A percentile compares a stretch with the other conserved stretches of the same genome.
Conservation (phyloP, 2,888 invertebrate genomes). For the Phyllotreta striolata region DNA sequence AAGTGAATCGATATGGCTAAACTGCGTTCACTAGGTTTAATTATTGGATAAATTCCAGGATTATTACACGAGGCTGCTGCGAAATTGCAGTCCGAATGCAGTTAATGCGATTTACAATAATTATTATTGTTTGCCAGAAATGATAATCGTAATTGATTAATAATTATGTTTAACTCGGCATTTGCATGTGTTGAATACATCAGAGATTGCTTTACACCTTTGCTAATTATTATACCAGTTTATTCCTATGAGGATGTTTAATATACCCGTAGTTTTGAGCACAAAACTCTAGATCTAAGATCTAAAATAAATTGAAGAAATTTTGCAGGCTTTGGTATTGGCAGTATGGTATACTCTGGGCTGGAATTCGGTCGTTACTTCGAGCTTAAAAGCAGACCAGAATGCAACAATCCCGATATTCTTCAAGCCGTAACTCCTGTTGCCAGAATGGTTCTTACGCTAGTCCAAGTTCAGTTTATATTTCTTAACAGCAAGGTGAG, state of each 20-base stretch:
- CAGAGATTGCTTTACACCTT: neutral
- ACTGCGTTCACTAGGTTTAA: slow-evolving; percentile 70
- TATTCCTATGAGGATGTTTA: too few relatives aligned
- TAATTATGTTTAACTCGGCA: slow-evolving; percentile 25
- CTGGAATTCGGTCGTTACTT: slow-evolving; percentile 96
- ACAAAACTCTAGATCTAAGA: neutral
- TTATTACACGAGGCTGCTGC: slow-evolving; percentile 42
- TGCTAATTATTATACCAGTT: neutral
- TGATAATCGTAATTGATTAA: slow-evolving; percentile 35
- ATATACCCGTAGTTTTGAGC: too few relatives aligned
- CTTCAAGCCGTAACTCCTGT: slow-evolving; percentile 89
- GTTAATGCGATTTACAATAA: slow-evolving; percentile 41
- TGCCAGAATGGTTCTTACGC: slow-evolving; percentile 93
- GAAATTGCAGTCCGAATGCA: slow-evolving; percentile 38
- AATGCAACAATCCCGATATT: slow-evolving; percentile 81
- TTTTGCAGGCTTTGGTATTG: slow-evolving; percentile 89
- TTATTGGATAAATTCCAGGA: slow-evolving; percentile 65
- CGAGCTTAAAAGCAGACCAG: slow-evolving; percentile 87
- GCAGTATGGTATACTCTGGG: slow-evolving; percentile 97
- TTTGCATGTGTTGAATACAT: neutral
- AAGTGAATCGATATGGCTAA: slow-evolving; percentile 47
- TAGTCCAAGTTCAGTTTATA: slow-evolving; percentile 98
- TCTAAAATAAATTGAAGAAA: neutral
- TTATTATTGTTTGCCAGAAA: slow-evolving; percentile 37
- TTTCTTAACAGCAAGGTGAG: slow-evolving; percentile 94